A percentile compares a stretch with the other conserved stretches of the same genome.
These are phyloP conservation scores for Caenorhabditis uteleia DNA, from an alignment of 2,888 invertebrate genomes.

Conservation along the genomic window DNA sequence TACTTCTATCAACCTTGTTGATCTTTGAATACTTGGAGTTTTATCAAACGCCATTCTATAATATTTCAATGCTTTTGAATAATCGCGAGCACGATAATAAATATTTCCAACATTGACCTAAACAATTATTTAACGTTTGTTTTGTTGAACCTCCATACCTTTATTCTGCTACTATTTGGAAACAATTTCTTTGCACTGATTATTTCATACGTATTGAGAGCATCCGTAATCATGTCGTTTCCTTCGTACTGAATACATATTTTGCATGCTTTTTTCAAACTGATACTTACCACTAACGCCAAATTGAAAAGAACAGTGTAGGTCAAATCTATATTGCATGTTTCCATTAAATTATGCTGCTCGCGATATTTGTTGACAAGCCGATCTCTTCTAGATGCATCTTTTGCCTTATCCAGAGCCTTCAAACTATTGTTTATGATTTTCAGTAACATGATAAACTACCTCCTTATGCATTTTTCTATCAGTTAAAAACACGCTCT, in stretches of 20 bases:
- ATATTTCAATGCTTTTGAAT: slow-evolving; percentile 87
- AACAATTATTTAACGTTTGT: neutral
- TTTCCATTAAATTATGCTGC: slow-evolving; percentile 84
- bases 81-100: slow-evolving; percentile 88
- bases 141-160: slow-evolving; percentile 32
- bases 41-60: slow-evolving; percentile 98
- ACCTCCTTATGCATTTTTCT: slow-evolving; percentile 71
- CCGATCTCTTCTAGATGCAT: slow-evolving; percentile 90
- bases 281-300: slow-evolving; percentile 76
- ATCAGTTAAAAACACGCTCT: slow-evolving; percentile 81
- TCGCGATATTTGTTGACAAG: slow-evolving; percentile 88
- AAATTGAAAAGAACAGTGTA: slow-evolving; percentile 94
- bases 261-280: slow-evolving; percentile 2
- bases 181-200: slow-evolving; percentile 90
- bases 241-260: slow-evolving; percentile 80
- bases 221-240: slow-evolving; percentile 93
- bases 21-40: slow-evolving; percentile 86
- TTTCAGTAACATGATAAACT: neutral
- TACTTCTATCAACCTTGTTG: slow-evolving; percentile 82
- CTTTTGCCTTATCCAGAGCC: slow-evolving; percentile 90
- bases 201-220: slow-evolving; percentile 91
- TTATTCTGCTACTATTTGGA: slow-evolving; percentile 79
- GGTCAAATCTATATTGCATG: slow-evolving; percentile 91
- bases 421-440: slow-evolving; percentile 35
- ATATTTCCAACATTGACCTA: slow-evolving; percentile 97